Conservation (phyloP, 2,888 invertebrate species). For the Mylabris sibirica region DNA sequence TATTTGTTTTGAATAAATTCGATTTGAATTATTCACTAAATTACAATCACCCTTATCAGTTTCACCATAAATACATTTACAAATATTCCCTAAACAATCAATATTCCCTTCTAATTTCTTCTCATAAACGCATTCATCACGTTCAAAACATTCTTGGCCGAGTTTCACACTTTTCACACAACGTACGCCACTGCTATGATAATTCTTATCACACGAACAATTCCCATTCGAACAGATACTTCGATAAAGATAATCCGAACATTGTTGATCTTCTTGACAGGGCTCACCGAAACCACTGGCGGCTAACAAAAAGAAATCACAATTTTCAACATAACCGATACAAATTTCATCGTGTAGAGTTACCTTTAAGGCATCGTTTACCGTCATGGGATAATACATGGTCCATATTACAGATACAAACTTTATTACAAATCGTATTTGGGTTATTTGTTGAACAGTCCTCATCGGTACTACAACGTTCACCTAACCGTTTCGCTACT, state of each 20-base stretch:
- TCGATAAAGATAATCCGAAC: constrained; percentile 49
- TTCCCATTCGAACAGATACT: constrained; percentile 44
- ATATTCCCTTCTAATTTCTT: constrained; percentile 40
- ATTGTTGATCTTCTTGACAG: constrained; percentile 55
- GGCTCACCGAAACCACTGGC: constrained; percentile 51
- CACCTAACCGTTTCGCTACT: constrained; percentile 45
- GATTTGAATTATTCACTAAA: constrained; percentile 18
- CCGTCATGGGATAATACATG: constrained; percentile 50
- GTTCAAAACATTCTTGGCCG: constrained; percentile 47
- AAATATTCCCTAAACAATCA: constrained; percentile 49
- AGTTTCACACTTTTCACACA: constrained; percentile 47
- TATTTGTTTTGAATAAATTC: constrained; percentile 2
- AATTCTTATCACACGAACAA: constrained; percentile 50
- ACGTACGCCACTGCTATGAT: constrained; percentile 47
- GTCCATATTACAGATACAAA: constrained; percentile 52
- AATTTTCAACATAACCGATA: background rate
- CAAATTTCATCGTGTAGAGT: background rate
- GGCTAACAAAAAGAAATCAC: constrained; percentile 44
- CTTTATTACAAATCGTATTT: constrained; percentile 51
- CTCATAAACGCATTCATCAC: constrained; percentile 51
- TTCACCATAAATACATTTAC: constrained; percentile 50
- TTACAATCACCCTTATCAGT: constrained; percentile 30
- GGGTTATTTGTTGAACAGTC: constrained; percentile 47
- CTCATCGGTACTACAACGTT: constrained; percentile 49
- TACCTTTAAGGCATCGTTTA: constrained; percentile 54